Base-by-base conservation (phyloP, 2,888 invertebrate genomes). In the Ectropis crepuscularia region DNA sequence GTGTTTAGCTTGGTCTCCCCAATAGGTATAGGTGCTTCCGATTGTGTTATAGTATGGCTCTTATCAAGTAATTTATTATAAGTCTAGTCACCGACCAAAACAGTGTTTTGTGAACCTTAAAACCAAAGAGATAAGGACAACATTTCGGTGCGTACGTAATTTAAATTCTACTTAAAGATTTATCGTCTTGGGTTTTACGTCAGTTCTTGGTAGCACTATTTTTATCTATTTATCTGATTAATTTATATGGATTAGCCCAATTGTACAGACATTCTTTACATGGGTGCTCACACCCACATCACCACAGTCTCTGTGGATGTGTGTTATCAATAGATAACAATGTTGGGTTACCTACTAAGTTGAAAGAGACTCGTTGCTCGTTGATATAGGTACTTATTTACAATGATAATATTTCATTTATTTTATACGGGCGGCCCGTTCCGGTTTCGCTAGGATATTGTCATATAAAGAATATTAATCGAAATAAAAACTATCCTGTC, bases 191-290 rank as follows among this genome's bases (percentile, higher is more conserved):
- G 50, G 2, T 50, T 50, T 50, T 12, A 50, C 50, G 38, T 50
- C 11, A 11, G 39, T 39, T 12, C 10, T 11, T 12, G 12, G 50
- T 50, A 39, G 50, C 50, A 38, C 36, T 45, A 48, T 12, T 12
- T 50, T 50, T 50, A 50, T 50, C 12, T 50, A 39, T 39, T 48
- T 12, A 39, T 50, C 50, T 12, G 47, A 48, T 48, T 16, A 50
- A 28, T 28, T 28, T 28, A 28, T 28, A 4, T 28, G 16, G 16
- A 28, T 28, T 28, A 28, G 39, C 50, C 50, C 50, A 50, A 39
- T 50, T 50, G 9, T 50, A 12, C 6, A 12, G 8, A n/a, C 4
- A 50, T 50, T 11, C 49, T 50, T 28, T 12, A 39, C 11, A 12
- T n/a, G n/a, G 49, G 12, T 50, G 5, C 38, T 37, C 11, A 8